Evolutionary conservation across 2,113 vertebrate species (phyloP).

Genomic region (Laterallus jamaicensis): DNA sequence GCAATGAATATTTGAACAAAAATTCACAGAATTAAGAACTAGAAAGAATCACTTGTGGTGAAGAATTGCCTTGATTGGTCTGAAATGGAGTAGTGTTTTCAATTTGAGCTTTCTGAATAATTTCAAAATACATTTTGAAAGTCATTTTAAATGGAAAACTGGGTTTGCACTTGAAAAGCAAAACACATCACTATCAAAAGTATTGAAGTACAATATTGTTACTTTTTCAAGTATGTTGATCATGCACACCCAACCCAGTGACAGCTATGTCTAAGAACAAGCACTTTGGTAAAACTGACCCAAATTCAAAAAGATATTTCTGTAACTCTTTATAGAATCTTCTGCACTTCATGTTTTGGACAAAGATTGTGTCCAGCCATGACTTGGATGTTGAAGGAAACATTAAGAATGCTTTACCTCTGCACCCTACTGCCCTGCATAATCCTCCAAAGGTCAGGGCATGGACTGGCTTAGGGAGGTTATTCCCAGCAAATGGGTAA

Average conservation of each 20-base stretch:
- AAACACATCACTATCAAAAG: not conserved
- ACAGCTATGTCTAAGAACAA: not conserved
- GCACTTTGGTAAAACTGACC: not conserved
- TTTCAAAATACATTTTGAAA: not conserved
- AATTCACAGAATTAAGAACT: not conserved
- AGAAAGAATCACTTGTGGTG: not conserved
- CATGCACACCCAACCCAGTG: fast-evolving
- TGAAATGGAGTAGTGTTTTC: not conserved
- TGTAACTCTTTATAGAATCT: not conserved
- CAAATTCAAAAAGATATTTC: not conserved
- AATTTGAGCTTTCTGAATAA: not conserved
- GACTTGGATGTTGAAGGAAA: not conserved
- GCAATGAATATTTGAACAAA: not conserved
- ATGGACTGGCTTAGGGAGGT: not conserved
- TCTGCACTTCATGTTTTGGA: not conserved
- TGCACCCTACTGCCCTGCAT: not conserved
- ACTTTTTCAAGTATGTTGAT: not conserved
- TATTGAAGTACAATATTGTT: not conserved
- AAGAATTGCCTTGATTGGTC: slow-evolving; percentile 18
- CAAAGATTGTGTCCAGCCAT: not conserved
- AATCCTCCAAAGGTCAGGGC: not conserved
- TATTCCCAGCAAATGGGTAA: not conserved
- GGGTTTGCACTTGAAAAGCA: not conserved
- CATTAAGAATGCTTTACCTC: not conserved
- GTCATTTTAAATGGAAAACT: not conserved